Evolutionary conservation across 2,888 invertebrate species (phyloP).

Genomic region (Amiota minor): DNA sequence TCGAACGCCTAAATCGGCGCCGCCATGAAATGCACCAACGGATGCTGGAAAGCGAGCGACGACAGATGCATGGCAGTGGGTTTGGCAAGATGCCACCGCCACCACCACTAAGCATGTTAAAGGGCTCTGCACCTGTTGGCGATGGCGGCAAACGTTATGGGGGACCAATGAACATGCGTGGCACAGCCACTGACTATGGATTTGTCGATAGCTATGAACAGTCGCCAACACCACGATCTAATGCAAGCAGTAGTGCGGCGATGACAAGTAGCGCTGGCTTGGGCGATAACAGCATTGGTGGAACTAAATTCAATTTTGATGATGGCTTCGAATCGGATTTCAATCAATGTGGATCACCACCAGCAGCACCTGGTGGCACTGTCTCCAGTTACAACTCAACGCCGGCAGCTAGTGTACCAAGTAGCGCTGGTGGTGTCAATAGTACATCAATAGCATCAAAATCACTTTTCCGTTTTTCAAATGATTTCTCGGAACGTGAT

Average conservation of each 20-base stretch:
- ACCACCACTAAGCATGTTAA: conserved; percentile 36
- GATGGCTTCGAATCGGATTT: conserved; percentile 74
- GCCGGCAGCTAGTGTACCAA: conserved; percentile 57
- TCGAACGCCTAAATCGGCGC: conserved; percentile 71
- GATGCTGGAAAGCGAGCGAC: conserved; percentile 70
- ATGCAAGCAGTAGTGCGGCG: conserved; percentile 60
- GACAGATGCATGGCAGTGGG: conserved; percentile 59
- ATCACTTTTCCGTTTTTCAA: conserved; percentile 76
- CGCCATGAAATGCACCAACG: conserved; percentile 73
- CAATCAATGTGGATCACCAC: conserved; percentile 68
- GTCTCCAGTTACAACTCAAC: conserved; percentile 70
- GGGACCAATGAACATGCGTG: conserved; percentile 45
- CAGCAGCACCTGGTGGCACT: conserved; percentile 63
- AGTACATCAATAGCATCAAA: conserved; percentile 71
- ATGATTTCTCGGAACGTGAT: conserved; percentile 77
- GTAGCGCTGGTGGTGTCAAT: conserved; percentile 47
- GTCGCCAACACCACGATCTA: conserved; percentile 67
- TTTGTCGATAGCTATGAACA: conserved; percentile 71
- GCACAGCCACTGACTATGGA: conserved; percentile 58
- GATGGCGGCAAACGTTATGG: conserved; percentile 41
- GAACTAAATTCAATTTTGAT: conserved; percentile 71
- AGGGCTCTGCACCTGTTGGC: conserved; percentile 32
- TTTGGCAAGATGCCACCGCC: conserved; percentile 54
- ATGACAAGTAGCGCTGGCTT: conserved; percentile 61
- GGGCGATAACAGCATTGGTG: conserved; percentile 42